phyloP scores from a whole-genome alignment of 2,113 vertebrate species.

The cattle (Bos taurus) region DNA sequence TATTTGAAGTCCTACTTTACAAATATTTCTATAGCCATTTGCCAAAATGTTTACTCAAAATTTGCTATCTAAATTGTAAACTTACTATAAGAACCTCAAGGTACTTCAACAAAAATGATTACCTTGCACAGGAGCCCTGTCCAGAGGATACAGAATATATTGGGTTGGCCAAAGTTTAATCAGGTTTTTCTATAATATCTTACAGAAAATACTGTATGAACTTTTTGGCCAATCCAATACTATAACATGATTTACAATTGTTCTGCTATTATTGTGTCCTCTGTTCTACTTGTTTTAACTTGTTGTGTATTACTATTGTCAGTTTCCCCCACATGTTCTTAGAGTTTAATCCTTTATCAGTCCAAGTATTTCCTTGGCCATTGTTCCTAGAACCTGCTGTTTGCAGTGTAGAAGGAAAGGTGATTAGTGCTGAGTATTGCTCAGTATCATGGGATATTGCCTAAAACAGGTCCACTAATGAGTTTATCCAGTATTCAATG shows the following conservation, averaged over 20 bases:
- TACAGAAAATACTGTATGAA: background rate
- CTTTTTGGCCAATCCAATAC: background rate
- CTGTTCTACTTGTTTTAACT: background rate
- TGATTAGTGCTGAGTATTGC: background rate
- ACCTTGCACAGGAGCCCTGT: background rate
- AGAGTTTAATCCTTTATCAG: background rate
- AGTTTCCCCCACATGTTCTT: background rate
- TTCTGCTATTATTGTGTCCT: background rate
- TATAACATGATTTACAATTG: background rate
- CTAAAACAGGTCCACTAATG: background rate
- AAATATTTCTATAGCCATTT: background rate
- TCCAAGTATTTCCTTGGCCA: background rate
- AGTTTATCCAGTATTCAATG: background rate
- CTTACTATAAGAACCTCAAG: background rate
- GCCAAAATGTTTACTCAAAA: background rate
- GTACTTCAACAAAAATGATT: background rate
- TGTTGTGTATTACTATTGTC: background rate
- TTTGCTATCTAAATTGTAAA: background rate
- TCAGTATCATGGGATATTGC: background rate
- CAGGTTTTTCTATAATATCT: background rate
- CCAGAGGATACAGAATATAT: background rate
- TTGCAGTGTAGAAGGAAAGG: background rate
- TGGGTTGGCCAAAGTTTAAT: background rate
- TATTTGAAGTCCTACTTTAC: background rate
- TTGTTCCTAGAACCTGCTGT: background rate